A percentile compares a stretch with the other conserved stretches of the same genome.
Evolutionary conservation across 2,113 vertebrate genomes (phyloP).

Genomic region (Spea multiplicata): DNA sequence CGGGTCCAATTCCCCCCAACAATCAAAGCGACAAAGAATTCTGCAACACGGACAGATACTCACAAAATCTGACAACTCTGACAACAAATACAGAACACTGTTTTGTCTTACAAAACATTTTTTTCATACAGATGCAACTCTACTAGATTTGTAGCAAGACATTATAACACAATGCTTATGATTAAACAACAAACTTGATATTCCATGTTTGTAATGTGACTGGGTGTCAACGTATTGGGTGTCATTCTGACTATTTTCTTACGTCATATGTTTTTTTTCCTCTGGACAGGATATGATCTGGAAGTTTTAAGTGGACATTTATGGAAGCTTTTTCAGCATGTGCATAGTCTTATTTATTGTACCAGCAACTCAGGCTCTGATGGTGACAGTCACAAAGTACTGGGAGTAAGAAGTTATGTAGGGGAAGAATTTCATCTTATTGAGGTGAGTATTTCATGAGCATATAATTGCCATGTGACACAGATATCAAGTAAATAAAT

Average conservation of each 20-base stretch:
- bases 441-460: slow-evolving; percentile 11
- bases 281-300: slow-evolving; percentile 37
- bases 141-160: no score
- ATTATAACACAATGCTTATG: no score
- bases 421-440: slow-evolving; percentile 29
- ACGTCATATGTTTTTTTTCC: not conserved
- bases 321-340: slow-evolving; percentile 39
- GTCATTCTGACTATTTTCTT: not conserved
- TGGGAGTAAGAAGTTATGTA: slow-evolving; percentile 37
- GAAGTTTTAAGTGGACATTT: slow-evolving; percentile 27
- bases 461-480: no score
- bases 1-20: no score
- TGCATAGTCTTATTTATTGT: slow-evolving; percentile 36
- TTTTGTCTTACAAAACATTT: no score
- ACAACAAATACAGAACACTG: no score
- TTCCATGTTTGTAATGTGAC: not conserved
- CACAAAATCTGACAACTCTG: no score
- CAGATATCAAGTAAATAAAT: no score
- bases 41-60: no score
- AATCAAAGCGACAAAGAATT: no score
- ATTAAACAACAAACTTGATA: no score
- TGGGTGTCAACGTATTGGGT: not conserved
- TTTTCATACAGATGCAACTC: no score
- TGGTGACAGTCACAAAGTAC: slow-evolving; percentile 5
- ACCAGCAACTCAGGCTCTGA: slow-evolving; percentile 28